These are phyloP conservation scores for Tuberolachnus salignus DNA, from an alignment of 2,888 invertebrate genomes.

Conservation along the genomic window DNA sequence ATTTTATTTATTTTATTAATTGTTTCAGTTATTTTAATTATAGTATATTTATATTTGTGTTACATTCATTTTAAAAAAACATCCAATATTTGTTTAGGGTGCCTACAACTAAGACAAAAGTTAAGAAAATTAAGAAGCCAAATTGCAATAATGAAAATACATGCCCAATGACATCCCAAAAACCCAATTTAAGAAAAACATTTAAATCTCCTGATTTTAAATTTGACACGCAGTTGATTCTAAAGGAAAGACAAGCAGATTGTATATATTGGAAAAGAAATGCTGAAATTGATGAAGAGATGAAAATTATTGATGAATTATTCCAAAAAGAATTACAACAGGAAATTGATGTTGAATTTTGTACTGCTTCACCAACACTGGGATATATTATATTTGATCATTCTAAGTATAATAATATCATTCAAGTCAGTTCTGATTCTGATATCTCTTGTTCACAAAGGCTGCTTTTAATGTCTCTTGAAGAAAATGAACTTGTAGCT, in stretches of 20 bases:
- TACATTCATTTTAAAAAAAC: not conserved
- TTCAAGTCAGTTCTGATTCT: not conserved
- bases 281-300: conserved; percentile 23
- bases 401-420: not conserved
- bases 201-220: not conserved
- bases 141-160: conserved; percentile 14
- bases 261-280: not conserved
- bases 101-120: conserved; percentile 18
- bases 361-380: not conserved
- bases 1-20: not conserved
- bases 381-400: conserved; percentile 26
- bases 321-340: not conserved
- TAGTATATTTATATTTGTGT: not conserved
- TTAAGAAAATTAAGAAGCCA: not conserved
- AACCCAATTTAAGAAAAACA: not conserved
- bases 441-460: not conserved
- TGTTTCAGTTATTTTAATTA: not conserved
- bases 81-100: conserved; percentile 1
- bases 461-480: not conserved
- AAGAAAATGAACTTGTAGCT: not conserved
- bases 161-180: not conserved
- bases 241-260: conserved; percentile 27
- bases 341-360: not conserved
- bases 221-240: conserved; percentile 24
- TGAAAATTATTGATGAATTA: conserved; percentile 17